Base-by-base conservation (phyloP, 2,888 invertebrate species). In the Drosophila ezoana region DNA sequence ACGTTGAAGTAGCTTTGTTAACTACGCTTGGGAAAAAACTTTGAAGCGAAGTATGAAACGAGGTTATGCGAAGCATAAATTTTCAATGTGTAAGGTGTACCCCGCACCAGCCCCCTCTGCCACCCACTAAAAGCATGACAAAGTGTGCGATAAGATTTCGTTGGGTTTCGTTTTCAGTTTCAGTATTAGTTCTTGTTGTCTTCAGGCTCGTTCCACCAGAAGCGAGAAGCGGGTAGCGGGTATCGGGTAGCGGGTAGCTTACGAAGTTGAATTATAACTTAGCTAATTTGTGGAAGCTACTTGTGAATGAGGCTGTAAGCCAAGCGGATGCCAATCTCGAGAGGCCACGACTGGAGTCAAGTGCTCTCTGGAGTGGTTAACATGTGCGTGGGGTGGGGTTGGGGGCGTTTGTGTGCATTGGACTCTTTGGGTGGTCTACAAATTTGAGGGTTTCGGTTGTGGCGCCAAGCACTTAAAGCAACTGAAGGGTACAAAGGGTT, bases 61-160 rank as follows among this genome's bases (percentile, higher is more conserved):
- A 85, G 85, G 85, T 89, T 85, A 85, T 72, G 60, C 51, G 59
- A 65, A 81, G 79, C 75, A 84, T 81, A 87, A 88, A 89, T 81
- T 83, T 67, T 41, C 54, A 68, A 51, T 65, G 65, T 38, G 32
- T 56, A 56, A 45, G 16, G 60, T 70, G 79, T 72, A 35, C 20
- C 20, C n/a, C 3, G 33, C 10, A 16, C 35, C 43, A 33, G 4
- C 18, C 20, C n/a, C 13, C 40, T 18, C n/a, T 3, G 13, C 32
- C 18, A 2, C 1, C 43, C 33, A 43, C 28, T 10, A 37, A 23
- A 14, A 35, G 13, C 52, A 28, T 40, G 16, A 23, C 20, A 72
- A 60, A 58, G 56, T 59, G 64, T 41, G 58, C 33, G 85, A 85
- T 85, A 85, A 89, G 87, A 89, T 85, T 85, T 70, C 76, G 49